A percentile compares a stretch with the other conserved stretches of the same genome.
Conservation (phyloP, 2,888 invertebrate genomes). For the Macrosoma leucophasiata region DNA sequence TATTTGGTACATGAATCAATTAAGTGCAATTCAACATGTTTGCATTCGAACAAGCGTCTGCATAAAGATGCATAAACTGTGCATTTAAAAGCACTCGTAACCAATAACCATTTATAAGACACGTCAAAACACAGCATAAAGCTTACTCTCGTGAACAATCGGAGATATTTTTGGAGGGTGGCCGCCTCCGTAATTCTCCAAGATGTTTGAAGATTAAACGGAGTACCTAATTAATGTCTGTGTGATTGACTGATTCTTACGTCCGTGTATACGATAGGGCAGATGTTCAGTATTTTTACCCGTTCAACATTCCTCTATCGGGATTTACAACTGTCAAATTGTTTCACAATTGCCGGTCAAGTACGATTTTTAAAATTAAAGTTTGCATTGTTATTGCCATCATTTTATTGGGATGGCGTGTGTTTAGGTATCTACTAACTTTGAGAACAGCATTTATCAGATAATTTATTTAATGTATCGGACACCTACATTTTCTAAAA, state of each 20-base stretch:
- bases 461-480: too few species aligned
- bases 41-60: too few species aligned
- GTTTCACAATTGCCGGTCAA: constrained; percentile 10
- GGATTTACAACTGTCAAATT: not conserved
- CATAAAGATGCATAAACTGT: too few species aligned
- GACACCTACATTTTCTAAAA: too few species aligned
- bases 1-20: too few species aligned
- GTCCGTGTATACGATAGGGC: constrained; percentile 22
- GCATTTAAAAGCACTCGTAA: constrained; percentile 41
- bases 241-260: constrained; percentile 54
- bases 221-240: constrained; percentile 56
- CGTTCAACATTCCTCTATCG: constrained; percentile 6
- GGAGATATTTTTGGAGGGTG: constrained; percentile 52
- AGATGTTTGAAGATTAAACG: constrained; percentile 54
- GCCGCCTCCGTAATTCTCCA: constrained; percentile 43
- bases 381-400: too few species aligned
- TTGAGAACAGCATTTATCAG: too few species aligned
- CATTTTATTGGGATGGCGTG: too few species aligned
- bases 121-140: constrained; percentile 60
- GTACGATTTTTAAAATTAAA: too few species aligned
- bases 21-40: too few species aligned
- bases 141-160: constrained; percentile 49
- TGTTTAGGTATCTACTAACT: too few species aligned
- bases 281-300: constrained; percentile 22
- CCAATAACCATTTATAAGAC: constrained; percentile 59